A percentile compares a stretch with the other conserved stretches of the same genome.
Evolutionary conservation across 2,113 vertebrate species (phyloP).

Genomic region (Periophthalmus modestus): DNA sequence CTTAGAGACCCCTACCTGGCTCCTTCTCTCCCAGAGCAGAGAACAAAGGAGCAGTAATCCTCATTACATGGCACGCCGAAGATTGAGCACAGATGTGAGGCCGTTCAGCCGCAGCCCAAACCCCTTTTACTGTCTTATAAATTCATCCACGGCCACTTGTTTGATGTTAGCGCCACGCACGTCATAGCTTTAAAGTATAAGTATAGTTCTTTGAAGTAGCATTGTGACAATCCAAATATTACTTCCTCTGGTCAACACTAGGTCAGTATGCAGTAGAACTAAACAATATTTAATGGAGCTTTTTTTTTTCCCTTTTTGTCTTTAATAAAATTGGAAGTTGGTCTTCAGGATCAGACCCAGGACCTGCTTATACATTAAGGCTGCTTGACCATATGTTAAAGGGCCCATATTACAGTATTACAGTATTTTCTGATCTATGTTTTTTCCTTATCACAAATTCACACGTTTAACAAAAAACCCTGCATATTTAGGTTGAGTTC

Average conservation of each 20-base stretch:
- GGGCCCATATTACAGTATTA: too few relatives aligned
- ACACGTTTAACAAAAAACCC: too few relatives aligned
- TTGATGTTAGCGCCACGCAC: slow-evolving; percentile 62
- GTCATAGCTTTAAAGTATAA: slow-evolving; percentile 34
- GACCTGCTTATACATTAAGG: too few relatives aligned
- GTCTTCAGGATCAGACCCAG: too few relatives aligned
- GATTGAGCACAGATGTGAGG: slow-evolving; percentile 75
- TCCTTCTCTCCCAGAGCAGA: slow-evolving; percentile 35
- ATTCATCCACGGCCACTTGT: slow-evolving; percentile 59
- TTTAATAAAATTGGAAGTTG: too few relatives aligned
- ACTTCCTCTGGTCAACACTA: neutral
- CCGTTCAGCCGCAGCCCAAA: slow-evolving; percentile 51
- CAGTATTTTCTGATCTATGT: too few relatives aligned
- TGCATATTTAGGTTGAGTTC: too few relatives aligned
- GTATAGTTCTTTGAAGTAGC: slow-evolving; percentile 58
- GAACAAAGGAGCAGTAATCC: slow-evolving; percentile 71
- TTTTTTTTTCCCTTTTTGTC: too few relatives aligned
- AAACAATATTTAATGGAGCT: too few relatives aligned
- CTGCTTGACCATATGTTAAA: too few relatives aligned
- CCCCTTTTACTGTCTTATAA: slow-evolving; percentile 71
- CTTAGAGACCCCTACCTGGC: slow-evolving; percentile 52
- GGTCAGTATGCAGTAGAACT: too few relatives aligned
- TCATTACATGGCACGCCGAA: slow-evolving; percentile 59
- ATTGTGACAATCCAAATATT: slow-evolving; percentile 27
- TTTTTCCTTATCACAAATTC: too few relatives aligned